These are phyloP conservation scores for Cyanistes caeruleus DNA, from an alignment of 2,113 vertebrate species.

Conservation along the genomic window DNA sequence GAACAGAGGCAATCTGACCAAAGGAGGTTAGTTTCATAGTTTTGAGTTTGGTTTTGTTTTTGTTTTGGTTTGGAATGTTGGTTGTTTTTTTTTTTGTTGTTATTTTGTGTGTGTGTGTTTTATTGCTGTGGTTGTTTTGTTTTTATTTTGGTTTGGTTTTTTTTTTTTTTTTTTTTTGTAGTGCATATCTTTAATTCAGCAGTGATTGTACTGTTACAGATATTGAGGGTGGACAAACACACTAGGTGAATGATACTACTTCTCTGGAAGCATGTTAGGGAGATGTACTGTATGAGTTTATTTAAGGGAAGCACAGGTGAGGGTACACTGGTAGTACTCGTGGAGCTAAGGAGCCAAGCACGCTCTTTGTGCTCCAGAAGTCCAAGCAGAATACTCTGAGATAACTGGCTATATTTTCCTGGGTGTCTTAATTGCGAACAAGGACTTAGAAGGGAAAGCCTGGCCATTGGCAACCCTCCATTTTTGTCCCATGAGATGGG, in stretches of 20 bases:
- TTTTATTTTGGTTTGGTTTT: background rate
- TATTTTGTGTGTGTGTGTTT: background rate
- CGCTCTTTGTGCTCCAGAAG: background rate
- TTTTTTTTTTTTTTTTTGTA: background rate
- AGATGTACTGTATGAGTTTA: background rate
- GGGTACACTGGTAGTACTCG: too few species aligned
- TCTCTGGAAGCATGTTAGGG: background rate
- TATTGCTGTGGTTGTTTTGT: background rate
- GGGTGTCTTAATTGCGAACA: background rate
- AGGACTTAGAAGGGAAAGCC: background rate
- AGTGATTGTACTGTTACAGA: background rate
- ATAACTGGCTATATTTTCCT: background rate
- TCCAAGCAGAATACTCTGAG: background rate
- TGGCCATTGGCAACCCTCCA: background rate
- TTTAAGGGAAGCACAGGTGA: background rate
- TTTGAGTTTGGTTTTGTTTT: background rate
- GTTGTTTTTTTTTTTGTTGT: background rate
- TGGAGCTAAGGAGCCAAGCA: rapidly evolving
- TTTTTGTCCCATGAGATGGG: background rate
- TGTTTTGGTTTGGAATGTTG: background rate
- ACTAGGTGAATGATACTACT: background rate
- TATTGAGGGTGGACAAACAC: background rate
- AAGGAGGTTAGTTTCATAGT: background rate
- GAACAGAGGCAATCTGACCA: background rate
- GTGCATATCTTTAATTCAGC: background rate